A percentile compares a stretch with the other conserved stretches of the same genome.
Conservation (phyloP, 1,140 invertebrate species). For the Drosophila sp. region DNA sequence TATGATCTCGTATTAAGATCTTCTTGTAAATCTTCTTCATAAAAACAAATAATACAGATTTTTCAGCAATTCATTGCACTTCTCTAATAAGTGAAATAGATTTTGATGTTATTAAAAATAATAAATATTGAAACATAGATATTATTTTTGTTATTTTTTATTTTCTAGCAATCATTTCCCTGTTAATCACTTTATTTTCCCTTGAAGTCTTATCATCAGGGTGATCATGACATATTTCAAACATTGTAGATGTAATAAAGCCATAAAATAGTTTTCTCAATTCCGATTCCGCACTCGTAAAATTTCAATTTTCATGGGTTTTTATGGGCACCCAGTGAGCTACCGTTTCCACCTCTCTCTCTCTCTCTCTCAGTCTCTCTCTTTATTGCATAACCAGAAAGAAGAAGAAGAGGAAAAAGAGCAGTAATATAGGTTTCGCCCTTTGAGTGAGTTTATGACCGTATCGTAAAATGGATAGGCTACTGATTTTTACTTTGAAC, state of each 20-base stretch:
- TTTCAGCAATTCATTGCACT: too few relatives aligned
- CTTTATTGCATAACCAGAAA: conserved; percentile 27
- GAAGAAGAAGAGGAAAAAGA: conserved; percentile 4
- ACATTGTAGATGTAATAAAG: conserved; percentile 51
- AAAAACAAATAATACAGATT: too few relatives aligned
- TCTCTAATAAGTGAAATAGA: too few relatives aligned
- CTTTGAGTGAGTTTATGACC: conserved; percentile 38
- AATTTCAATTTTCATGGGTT: conserved; percentile 39
- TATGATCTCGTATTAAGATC: too few relatives aligned
- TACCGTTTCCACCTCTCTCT: neutral
- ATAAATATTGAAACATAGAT: neutral
- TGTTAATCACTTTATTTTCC: conserved; percentile 1
- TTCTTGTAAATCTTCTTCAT: too few relatives aligned
- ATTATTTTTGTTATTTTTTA: neutral
- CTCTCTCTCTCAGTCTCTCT: conserved; percentile 5
- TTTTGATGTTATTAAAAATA: too few relatives aligned
- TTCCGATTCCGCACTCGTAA: conserved; percentile 23
- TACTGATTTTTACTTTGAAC: conserved; percentile 28
- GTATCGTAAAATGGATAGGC: conserved; percentile 46
- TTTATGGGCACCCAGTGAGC: conserved; percentile 19
- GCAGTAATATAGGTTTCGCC: neutral
- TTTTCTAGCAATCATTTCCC: neutral
- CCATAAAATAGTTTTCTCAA: conserved; percentile 47
- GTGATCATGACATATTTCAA: conserved; percentile 22
- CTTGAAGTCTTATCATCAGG: conserved; percentile 18